Percentiles rank a stretch among this genome's conserved stretches.
Conservation (phyloP, 2,797 vertebrate genomes). For the Pyrrhura leucotis region DNA sequence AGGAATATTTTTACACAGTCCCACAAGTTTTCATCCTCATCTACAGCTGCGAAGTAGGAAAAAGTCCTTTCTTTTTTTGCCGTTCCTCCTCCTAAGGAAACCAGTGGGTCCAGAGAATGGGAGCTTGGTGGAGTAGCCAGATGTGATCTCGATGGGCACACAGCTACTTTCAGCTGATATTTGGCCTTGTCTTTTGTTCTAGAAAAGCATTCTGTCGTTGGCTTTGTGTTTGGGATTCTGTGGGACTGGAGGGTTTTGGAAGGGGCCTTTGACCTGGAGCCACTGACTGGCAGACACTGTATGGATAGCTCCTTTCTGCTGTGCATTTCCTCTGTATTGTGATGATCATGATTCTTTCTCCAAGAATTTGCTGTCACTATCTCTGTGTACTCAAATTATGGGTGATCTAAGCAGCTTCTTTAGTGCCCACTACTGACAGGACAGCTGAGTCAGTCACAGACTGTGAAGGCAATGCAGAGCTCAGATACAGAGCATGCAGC, state of each 20-base stretch:
- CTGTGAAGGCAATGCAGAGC: neutral
- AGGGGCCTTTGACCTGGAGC: neutral
- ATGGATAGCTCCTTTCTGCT: neutral
- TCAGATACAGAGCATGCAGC: neutral
- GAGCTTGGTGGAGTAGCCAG: neutral
- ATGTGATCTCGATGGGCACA: accelerated
- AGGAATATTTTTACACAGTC: neutral
- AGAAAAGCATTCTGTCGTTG: neutral
- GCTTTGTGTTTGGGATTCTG: neutral
- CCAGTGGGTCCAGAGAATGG: neutral
- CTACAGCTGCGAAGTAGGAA: neutral
- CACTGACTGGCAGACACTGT: neutral
- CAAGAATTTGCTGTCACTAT: neutral
- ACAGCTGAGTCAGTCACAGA: neutral
- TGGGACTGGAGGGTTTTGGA: neutral
- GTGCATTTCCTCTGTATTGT: neutral
- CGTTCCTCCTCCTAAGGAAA: neutral
- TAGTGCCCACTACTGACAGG: neutral
- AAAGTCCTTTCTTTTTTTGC: neutral
- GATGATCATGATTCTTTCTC: neutral
- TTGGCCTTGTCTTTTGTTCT: neutral
- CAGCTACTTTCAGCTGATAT: neutral
- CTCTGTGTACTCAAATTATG: neutral
- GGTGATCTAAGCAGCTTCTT: neutral
- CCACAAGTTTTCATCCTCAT: neutral